Base-by-base conservation (phyloP, 2,113 vertebrate genomes). In the Plestiodon gilberti region DNA sequence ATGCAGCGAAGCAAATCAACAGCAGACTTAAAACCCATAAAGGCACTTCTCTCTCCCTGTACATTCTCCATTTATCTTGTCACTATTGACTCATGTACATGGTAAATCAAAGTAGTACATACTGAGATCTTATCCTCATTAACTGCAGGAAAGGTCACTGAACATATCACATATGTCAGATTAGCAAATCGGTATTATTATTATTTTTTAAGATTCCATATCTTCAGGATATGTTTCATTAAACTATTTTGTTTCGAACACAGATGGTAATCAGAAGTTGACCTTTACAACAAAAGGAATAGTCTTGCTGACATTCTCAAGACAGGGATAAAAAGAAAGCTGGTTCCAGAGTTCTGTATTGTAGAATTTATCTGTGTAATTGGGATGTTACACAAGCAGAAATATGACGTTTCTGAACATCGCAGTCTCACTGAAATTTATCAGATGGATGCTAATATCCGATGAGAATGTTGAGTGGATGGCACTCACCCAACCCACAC, bases 191-290 rank as follows among this genome's bases (percentile, higher is more conserved):
- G 64, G 78, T 81, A 71, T 79, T 86, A 85, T 78, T 85, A 67
- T 1, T n/a, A 78, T 86, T 87, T 74, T 87, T 78, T 73, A 84
- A 77, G 78, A 88, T 82, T 82, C 86, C 2, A 55, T 55, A 59
- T 89, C 78, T 80, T 85, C 64, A 81, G 55, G 59, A 78, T 85
- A 40, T 69, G 28, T 92, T 77, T 90, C 69, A 82, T 86, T 84
- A 91, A 83, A 83, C 78, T 78, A 84, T 91, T 90, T 89, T 90
- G 61, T 85, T 93, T 88, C 85, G 86, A 82, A 91, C 62, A 73
- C 40, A n/a, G 79, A 73, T 86, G 87, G 55, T 91, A 89, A 90
- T 92, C 84, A 78, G 71, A 62, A 90, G 83, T 40, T 91, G 90
- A 91, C 88, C 89, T 91, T 89, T 91, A 74, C 52, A 85, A 78